These are phyloP conservation scores for Heliconius ismenius DNA, from an alignment of 2,888 invertebrate genomes.

Conservation along the genomic window DNA sequence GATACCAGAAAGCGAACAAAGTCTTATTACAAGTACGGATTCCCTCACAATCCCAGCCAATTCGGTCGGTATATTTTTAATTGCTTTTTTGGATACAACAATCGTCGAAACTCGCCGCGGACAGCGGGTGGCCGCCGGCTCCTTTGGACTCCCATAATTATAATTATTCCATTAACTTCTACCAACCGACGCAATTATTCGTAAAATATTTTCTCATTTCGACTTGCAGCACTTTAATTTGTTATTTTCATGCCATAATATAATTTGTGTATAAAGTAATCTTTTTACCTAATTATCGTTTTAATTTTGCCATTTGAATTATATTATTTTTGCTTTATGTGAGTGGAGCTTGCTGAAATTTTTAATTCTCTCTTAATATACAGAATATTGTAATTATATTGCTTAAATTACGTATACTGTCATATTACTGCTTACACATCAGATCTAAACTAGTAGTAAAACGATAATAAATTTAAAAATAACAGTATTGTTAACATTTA, in stretches of 20 bases:
- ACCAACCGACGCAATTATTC: constrained; percentile 72
- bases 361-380: not conserved
- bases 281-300: constrained; percentile 42
- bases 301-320: constrained; percentile 27
- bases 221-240: constrained; percentile 52
- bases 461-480: not conserved
- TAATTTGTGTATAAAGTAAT: constrained; percentile 40
- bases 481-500: not conserved
- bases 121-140: constrained; percentile 78
- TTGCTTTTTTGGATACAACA: constrained; percentile 78
- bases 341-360: not conserved
- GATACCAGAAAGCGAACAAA: constrained; percentile 26
- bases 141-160: constrained; percentile 74
- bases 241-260: constrained; percentile 45
- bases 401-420: not conserved
- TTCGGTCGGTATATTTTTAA: constrained; percentile 70
- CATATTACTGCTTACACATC: not conserved
- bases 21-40: constrained; percentile 50
- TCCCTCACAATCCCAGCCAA: constrained; percentile 62
- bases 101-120: constrained; percentile 63
- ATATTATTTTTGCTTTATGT: constrained; percentile 3
- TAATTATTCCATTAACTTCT: constrained; percentile 80
- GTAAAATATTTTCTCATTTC: constrained; percentile 65
- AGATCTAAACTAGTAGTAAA: not conserved
- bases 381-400: not conserved